Base-by-base conservation (phyloP, 2,797 vertebrate species). In the Picus viridis region DNA sequence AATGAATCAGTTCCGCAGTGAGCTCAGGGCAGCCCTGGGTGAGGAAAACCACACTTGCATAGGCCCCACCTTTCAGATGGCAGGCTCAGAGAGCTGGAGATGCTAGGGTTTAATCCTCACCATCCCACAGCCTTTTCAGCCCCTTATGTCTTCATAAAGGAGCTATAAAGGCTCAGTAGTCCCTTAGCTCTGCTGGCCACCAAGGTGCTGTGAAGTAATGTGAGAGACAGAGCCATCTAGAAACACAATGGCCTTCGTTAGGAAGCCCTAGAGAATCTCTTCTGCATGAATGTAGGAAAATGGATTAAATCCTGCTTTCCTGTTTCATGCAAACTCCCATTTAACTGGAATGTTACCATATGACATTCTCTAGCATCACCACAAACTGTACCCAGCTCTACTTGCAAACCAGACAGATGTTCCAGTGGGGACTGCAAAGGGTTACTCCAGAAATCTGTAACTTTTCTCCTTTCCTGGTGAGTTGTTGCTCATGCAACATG, bases 361-460 rank as follows among this genome's bases (percentile, higher is more conserved):
- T 18, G 47, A n/a, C 43, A 9, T 62, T 12, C 27, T 75, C 56
- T 67, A 43, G 47, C 58, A 45, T 75, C 9, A 5, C 34, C 20
- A 53, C 0, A 2, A 80, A 88, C 47, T 68, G 49, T 16, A 73
- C 72, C 53, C 73, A 81, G 72, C 58, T 91, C 68, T 86, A 41
- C 56, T 41, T 64, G 81, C 77, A 93, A 92, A 92, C 61, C 92
- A 95, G 86, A 85, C 51, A 82, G 88, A 53, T 91, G 65, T 90
- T 79, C 41, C 85, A 65, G 62, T 83, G 76, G 56, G 39, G 83
- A 83, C 83, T 45, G 67, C 47, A 80, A 89, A 95, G 83, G 61
- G 76, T 95, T 96, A 87, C 51, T 92, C 70, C 91, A 87, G 86
- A 93, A 94, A 81, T 86, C 47, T 68, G 10, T 88, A 82, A 93